Conservation (phyloP, 1,140 invertebrate genomes). For the Archivesica marissinica region DNA sequence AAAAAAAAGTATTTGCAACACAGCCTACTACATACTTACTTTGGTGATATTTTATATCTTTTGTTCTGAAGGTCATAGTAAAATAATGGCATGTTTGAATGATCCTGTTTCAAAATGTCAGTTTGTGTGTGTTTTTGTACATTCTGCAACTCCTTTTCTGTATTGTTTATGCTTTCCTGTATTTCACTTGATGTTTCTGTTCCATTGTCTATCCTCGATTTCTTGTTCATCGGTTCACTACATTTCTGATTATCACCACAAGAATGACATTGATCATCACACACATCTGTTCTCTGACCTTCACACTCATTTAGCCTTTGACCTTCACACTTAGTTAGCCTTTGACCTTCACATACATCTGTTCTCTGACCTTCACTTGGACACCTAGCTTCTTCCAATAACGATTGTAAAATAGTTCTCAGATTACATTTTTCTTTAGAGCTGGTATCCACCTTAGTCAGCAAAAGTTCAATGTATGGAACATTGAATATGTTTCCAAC, state of each 20-base stretch:
- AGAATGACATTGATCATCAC: neutral
- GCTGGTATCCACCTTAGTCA: neutral
- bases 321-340: neutral
- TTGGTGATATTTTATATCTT: constrained; percentile 26
- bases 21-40: constrained; percentile 12
- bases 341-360: neutral
- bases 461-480: neutral
- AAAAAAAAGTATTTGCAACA: neutral
- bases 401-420: neutral
- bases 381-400: constrained; percentile 12
- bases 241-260: neutral
- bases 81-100: constrained; percentile 31
- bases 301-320: neutral
- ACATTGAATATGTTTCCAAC: constrained; percentile 36
- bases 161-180: neutral
- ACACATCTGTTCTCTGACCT: too few species aligned
- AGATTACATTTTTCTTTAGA: neutral
- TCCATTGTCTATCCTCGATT: constrained; percentile 13
- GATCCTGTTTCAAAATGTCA: neutral
- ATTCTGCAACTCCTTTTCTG: neutral
- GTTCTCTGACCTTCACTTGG: neutral
- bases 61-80: constrained; percentile 45
- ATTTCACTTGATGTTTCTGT: neutral
- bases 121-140: too few species aligned
- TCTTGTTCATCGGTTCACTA: neutral